Evolutionary conservation across 2,888 invertebrate genomes (phyloP), one percentile per base, ranked within the genome.

Genomic region (Diploptera punctata): DNA sequence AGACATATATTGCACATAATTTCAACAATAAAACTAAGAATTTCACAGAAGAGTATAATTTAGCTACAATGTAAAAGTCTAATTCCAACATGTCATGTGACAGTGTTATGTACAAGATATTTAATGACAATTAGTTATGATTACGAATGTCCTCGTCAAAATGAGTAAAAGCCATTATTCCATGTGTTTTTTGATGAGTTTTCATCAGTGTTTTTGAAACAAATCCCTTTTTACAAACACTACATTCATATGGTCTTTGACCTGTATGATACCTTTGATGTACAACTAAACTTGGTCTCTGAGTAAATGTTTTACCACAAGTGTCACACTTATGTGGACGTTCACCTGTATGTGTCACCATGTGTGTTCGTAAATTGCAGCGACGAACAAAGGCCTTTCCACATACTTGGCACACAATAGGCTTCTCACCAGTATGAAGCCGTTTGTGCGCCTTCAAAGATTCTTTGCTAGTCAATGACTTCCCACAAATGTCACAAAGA

Each of bases 291-390:
- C 85, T 84, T 2, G 85, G 83, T 26, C 84, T 82, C 76, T 87
- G 87, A 0, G 86, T 84, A 77, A 87, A 87, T 1, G 83, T 81
- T 76, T 85, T 86, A 2, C 81, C 81, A 72, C 87, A 87, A 67
- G 83, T 80, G 52, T 83, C 82, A 75, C 85, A 86, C 71, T 81
- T 82, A 78, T 84, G 85, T 0, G 86, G 86, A 65, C 84, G 85
- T 70, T 84, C 85, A 0, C 85, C 85, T 0, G 84, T 84, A 73
- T 86, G 86, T 3, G 83, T 82, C 10, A 85, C 78, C 68, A 82
- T 78, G 75, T 86, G 86, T 78, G 83, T 81, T 3, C 81, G 77
- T 13, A 86, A 77, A 73, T 83, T 84, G 70, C 83, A 82, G 1
- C 82, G 82, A 44, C 83, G 83, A 18, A 82, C 81, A 21, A 84